Conservation (phyloP, 2,797 vertebrate genomes). For the Melanotaenia maccullochi region DNA sequence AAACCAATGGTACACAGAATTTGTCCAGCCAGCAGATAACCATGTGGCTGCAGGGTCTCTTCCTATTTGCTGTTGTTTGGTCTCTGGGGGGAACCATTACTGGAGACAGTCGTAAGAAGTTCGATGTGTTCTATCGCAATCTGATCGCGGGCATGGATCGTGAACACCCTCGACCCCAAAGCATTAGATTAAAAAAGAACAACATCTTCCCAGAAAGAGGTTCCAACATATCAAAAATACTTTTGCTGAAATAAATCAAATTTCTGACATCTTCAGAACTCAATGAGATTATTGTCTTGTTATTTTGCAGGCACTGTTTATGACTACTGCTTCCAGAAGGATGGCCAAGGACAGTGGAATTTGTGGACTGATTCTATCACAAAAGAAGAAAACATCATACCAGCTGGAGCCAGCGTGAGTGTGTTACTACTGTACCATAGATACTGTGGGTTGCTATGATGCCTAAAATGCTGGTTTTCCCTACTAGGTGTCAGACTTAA, state of each 20-base stretch:
- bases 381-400: slow-evolving; percentile 84
- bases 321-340: slow-evolving; percentile 92
- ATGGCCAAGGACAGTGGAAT: slow-evolving; percentile 87
- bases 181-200: slow-evolving; percentile 87
- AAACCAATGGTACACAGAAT: slow-evolving; percentile 67
- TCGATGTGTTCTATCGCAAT: slow-evolving; percentile 90
- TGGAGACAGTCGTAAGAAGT: slow-evolving; percentile 88
- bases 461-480: not conserved
- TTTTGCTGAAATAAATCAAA: not conserved
- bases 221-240: slow-evolving; percentile 48
- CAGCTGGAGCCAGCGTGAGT: slow-evolving; percentile 84
- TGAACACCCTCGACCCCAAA: slow-evolving; percentile 85
- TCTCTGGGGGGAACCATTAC: slow-evolving; percentile 89
- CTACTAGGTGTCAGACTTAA: slow-evolving; percentile 90
- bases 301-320: slow-evolving; percentile 87
- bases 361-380: slow-evolving; percentile 89
- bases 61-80: slow-evolving; percentile 94
- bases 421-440: slow-evolving; percentile 5
- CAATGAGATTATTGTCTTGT: not conserved
- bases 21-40: slow-evolving; percentile 87
- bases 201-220: slow-evolving; percentile 91
- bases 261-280: not conserved
- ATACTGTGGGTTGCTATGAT: not conserved
- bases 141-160: slow-evolving; percentile 83
- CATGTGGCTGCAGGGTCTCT: slow-evolving; percentile 90